A percentile compares a stretch with the other conserved stretches of the same genome.
These are phyloP conservation scores for Sciaenops ocellatus DNA, from an alignment of 2,797 vertebrate species.

Conservation along the genomic window DNA sequence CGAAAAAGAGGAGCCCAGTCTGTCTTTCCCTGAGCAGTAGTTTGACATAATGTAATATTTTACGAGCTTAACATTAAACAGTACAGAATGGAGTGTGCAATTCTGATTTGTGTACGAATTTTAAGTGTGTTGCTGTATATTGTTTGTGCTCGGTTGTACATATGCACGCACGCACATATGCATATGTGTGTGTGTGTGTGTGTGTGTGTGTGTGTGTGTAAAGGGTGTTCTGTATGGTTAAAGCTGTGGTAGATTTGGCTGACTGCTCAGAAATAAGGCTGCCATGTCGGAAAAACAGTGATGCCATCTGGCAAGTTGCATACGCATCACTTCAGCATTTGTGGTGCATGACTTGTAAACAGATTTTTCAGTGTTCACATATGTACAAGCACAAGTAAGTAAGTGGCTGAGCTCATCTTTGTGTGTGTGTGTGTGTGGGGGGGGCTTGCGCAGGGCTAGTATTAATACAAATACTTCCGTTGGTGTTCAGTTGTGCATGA, in stretches of 20 bases:
- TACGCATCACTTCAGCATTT: conserved; percentile 29
- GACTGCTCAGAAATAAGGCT: conserved; percentile 25
- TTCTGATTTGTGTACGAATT: not conserved
- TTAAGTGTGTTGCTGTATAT: not conserved
- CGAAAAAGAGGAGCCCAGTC: conserved; percentile 22
- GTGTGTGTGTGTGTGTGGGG: not conserved
- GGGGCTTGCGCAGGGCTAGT: not conserved
- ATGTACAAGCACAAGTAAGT: conserved; percentile 12
- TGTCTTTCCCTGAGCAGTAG: conserved; percentile 1
- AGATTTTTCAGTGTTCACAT: conserved; percentile 24
- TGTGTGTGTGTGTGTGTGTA: conserved; percentile 5
- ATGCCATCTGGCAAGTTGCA: conserved; percentile 56
- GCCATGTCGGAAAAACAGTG: conserved; percentile 30
- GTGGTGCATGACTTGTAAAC: conserved; percentile 39
- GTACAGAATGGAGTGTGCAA: too few relatives aligned
- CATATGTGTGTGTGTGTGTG: conserved; percentile 5
- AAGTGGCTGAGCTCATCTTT: not conserved
- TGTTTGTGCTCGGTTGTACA: not conserved
- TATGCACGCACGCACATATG: not conserved
- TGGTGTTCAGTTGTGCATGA: conserved; percentile 16
- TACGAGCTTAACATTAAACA: not conserved
- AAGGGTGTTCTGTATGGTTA: conserved; percentile 25
- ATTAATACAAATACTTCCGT: conserved; percentile 3
- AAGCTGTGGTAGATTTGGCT: conserved; percentile 23
- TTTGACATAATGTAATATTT: conserved; percentile 1